phyloP scores from a whole-genome alignment of 2,888 invertebrate species.

The Athetis lepigone region DNA sequence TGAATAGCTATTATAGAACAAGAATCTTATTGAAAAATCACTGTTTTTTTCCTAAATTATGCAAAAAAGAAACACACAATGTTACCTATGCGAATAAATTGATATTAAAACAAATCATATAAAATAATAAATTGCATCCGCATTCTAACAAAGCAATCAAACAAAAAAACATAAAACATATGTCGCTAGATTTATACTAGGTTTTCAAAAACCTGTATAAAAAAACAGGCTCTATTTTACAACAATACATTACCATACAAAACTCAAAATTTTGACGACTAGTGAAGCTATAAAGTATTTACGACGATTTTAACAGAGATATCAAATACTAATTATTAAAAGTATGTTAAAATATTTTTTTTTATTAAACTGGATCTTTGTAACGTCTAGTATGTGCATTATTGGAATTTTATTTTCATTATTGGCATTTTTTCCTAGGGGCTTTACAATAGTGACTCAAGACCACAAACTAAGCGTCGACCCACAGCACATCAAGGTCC shows the following conservation, averaged over 20 bases:
- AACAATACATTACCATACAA: background rate
- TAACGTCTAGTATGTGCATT: no score
- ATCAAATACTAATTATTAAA: no score
- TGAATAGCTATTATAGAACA: background rate
- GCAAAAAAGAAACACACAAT: background rate
- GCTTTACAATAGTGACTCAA: no score
- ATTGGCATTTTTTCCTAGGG: no score
- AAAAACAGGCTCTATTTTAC: slow-evolving; percentile 8
- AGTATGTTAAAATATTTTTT: no score
- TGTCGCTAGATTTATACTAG: background rate
- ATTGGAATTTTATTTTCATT: no score
- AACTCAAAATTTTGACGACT: background rate
- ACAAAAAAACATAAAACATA: background rate
- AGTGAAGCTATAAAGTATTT: background rate
- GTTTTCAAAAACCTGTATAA: background rate
- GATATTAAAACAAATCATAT: background rate
- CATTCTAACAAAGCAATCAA: slow-evolving; percentile 3
- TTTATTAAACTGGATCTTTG: no score
- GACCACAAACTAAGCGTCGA: no score
- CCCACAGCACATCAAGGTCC: no score
- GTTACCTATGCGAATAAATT: background rate
- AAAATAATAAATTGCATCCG: slow-evolving; percentile 22
- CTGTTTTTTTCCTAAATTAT: background rate
- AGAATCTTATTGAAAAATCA: background rate
- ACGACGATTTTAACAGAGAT: no score